Evolutionary conservation across 2,888 invertebrate genomes (phyloP), one percentile per base, ranked within the genome.

Genomic region (Chironomus riparius): DNA sequence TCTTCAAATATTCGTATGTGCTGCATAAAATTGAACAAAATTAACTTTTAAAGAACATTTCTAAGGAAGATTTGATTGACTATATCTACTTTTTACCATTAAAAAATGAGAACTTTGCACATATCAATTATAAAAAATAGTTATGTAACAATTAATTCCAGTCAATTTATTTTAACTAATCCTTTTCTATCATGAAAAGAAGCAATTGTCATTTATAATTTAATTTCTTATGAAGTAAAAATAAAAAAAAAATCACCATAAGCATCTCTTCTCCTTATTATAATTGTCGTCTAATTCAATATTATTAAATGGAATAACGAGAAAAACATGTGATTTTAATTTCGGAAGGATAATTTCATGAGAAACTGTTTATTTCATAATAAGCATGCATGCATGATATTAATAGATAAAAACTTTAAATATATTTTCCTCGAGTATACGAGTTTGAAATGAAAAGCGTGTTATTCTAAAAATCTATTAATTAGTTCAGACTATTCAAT

Each of bases 381-480:
- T 24, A 24, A 24, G 22, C 22, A 24, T 24, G 28, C 28, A 28
- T 38, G 38, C 38, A 38, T 56, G 56, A 56, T 56, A 18, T 56
- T 56, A 18, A 56, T 56, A 56, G n/a, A 10, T 56, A 47, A 47
- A 62, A 71, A 71, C 15, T 72, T 56, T 72, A 62, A 68, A 48
- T 65, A 61, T 65, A 47, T 74, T 74, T 47, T 74, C 74, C 74
- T 74, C 74, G 65, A 65, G 74, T 74, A 74, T 68, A 68, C 65
- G 74, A 74, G 74, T 65, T 65, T 56, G 56, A 65, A 15, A 50
- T 28, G 47, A 72, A 72, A 74, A 74, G 74, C 74, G 74, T 74
- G 74, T 74, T 74, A 74, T 74, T 74, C 74, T 74, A 74, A 74
- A 74, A 61, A 73, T 62, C 72, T 73, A 68, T 74, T 74, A 62